phyloP scores from a whole-genome alignment of 2,113 vertebrate genomes.

The Serinus canaria region DNA sequence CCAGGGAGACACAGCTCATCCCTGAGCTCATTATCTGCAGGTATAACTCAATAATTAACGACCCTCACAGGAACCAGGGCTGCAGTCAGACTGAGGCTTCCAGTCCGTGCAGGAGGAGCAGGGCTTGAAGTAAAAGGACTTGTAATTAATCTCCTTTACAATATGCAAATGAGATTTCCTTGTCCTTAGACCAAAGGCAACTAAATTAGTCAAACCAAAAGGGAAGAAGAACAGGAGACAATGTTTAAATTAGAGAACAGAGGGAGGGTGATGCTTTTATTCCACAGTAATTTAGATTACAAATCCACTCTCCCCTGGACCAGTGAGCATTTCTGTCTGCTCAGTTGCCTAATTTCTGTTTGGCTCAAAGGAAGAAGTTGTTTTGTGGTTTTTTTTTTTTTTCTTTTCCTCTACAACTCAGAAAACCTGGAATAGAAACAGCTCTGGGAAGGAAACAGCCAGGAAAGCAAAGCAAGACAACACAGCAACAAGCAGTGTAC shows the following conservation, averaged over 20 bases:
- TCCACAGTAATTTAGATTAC: not conserved
- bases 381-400: not conserved
- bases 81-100: not conserved
- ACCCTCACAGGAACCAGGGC: not conserved
- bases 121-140: not conserved
- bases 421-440: not conserved
- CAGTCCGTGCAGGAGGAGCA: not conserved
- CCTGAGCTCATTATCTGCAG: not conserved
- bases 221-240: not conserved
- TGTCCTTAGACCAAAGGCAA: not conserved
- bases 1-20: not conserved
- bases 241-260: constrained; percentile 5
- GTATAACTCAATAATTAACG: not conserved
- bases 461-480: not conserved
- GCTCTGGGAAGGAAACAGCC: not conserved
- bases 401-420: not conserved
- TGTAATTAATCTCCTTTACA: not conserved
- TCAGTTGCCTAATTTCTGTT: not conserved
- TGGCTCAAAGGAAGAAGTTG: not conserved
- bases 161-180: not conserved
- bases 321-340: not conserved
- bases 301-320: not conserved
- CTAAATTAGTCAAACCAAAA: not conserved
- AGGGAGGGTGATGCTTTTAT: not conserved
- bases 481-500: not conserved